Conservation (phyloP, 1,140 invertebrate genomes). For the Drosophila cardini region DNA sequence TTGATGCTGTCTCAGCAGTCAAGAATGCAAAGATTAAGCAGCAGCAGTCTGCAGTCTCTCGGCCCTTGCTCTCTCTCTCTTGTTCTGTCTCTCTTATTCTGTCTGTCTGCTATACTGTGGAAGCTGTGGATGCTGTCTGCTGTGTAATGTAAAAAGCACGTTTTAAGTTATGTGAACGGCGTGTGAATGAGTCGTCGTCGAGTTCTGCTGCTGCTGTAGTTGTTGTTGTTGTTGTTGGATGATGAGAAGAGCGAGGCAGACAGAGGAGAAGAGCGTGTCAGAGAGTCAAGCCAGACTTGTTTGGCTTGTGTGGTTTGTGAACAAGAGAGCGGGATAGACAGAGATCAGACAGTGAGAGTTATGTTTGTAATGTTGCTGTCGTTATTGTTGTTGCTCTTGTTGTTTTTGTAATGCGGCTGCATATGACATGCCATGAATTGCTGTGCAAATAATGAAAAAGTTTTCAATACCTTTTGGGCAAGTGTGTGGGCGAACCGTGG, state of each 20-base stretch:
- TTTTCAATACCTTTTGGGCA: constrained; percentile 1
- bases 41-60: constrained; percentile 39
- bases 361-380: constrained; percentile 6
- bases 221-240: neutral
- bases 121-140: constrained; percentile 47
- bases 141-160: constrained; percentile 72
- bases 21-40: constrained; percentile 67
- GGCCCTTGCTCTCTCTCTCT: constrained; percentile 38
- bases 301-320: constrained; percentile 15
- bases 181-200: constrained; percentile 64
- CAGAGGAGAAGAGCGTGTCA: neutral
- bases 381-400: constrained; percentile 1
- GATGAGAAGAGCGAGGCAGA: constrained; percentile 11
- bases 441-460: constrained; percentile 36
- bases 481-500: constrained; percentile 24
- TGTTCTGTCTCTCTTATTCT: neutral
- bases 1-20: constrained; percentile 52
- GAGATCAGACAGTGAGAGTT: constrained; percentile 28
- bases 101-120: constrained; percentile 29
- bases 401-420: constrained; percentile 27
- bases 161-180: constrained; percentile 75
- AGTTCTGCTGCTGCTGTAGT: neutral
- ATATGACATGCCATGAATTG: constrained; percentile 42
- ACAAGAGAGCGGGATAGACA: constrained; percentile 13
- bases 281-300: constrained; percentile 24